A percentile compares a stretch with the other conserved stretches of the same genome.
Conservation (phyloP, 2,888 invertebrate genomes). For the Athripsodes cinereus region DNA sequence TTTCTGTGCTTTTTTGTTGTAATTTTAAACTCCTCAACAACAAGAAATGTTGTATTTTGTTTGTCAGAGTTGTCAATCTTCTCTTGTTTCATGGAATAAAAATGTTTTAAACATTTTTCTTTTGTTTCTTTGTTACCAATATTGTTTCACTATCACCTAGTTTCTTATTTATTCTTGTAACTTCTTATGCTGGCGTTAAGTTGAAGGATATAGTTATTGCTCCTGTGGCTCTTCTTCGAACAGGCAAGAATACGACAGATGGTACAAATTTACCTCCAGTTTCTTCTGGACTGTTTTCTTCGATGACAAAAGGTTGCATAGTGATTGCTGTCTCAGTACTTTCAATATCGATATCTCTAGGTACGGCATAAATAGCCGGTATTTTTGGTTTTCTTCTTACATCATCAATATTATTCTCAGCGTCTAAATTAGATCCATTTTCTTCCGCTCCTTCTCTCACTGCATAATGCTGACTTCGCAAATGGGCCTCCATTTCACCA, state of each 20-base stretch:
- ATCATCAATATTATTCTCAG: slow-evolving; percentile 21
- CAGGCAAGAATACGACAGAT: slow-evolving; percentile 90
- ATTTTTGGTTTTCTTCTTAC: slow-evolving; percentile 31
- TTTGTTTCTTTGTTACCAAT: neutral
- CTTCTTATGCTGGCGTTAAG: slow-evolving; percentile 83
- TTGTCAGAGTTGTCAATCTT: slow-evolving; percentile 10
- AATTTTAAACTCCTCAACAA: slow-evolving; percentile 17
- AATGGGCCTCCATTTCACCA: slow-evolving; percentile 45
- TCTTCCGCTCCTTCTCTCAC: slow-evolving; percentile 40
- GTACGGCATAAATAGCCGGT: slow-evolving; percentile 61
- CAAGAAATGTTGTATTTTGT: too few relatives aligned
- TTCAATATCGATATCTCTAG: slow-evolving; percentile 39
- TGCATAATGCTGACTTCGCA: slow-evolving; percentile 45
- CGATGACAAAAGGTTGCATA: slow-evolving; percentile 90
- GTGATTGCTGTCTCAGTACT: slow-evolving; percentile 52
- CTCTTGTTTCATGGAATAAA: neutral
- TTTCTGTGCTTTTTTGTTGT: slow-evolving; percentile 26
- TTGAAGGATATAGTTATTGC: slow-evolving; percentile 88
- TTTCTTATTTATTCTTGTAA: neutral
- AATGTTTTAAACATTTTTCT: slow-evolving; percentile 12
- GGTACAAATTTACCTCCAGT: slow-evolving; percentile 70
- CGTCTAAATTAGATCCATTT: slow-evolving; percentile 10
- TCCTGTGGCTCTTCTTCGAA: slow-evolving; percentile 78
- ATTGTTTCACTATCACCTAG: neutral
- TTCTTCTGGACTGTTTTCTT: slow-evolving; percentile 53